phyloP scores from a whole-genome alignment of 23 tunicate species.

The Styela clava region DNA sequence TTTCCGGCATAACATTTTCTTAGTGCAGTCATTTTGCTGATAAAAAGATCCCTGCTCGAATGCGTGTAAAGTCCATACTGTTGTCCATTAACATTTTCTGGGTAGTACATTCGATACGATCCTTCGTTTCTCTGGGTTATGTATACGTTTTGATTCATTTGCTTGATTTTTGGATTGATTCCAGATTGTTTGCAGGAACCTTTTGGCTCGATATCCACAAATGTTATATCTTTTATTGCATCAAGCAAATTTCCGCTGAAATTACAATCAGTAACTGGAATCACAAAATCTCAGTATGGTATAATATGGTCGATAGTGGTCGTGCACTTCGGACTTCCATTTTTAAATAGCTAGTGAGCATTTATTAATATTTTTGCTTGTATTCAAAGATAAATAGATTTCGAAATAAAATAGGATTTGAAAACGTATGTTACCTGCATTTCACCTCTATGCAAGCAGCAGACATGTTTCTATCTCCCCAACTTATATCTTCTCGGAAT shows the following conservation, averaged over 20 bases:
- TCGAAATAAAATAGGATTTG: too few species aligned
- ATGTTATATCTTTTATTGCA: background rate
- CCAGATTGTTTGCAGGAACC: background rate
- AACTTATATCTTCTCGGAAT: constrained; percentile 47
- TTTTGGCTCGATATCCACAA: constrained; percentile 1
- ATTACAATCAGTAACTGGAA: background rate
- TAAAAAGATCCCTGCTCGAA: constrained; percentile 33
- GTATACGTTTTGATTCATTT: background rate
- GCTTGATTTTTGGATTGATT: background rate
- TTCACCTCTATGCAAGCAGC: constrained; percentile 65
- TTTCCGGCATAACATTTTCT: constrained; percentile 58
- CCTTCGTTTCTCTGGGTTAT: background rate
- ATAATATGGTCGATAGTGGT: too few species aligned
- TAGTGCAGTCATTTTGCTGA: constrained; percentile 35
- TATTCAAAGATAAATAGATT: too few species aligned
- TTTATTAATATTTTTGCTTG: too few species aligned
- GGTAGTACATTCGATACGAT: background rate
- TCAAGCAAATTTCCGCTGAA: background rate
- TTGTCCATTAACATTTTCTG: constrained; percentile 11
- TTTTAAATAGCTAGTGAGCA: too few species aligned
- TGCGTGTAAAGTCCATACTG: constrained; percentile 61
- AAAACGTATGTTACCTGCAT: constrained; percentile 86
- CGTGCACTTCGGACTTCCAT: too few species aligned
- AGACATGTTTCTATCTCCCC: constrained; percentile 8
- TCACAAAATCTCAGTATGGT: too few species aligned